Conservation (phyloP, 2,113 vertebrate species). For the Petaurus breviceps region DNA sequence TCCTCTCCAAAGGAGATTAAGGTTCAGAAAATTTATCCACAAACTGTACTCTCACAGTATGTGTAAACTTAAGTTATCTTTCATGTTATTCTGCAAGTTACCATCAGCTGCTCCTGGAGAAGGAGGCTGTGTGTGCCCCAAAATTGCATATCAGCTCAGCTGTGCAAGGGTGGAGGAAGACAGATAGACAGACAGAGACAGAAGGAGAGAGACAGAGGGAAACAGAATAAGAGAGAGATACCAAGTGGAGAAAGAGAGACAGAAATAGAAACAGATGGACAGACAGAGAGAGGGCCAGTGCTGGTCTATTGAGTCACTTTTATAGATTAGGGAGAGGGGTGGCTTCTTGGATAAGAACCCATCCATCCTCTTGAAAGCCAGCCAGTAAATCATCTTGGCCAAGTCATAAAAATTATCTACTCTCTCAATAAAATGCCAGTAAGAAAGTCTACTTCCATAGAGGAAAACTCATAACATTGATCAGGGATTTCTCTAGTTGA, state of each 20-base stretch:
- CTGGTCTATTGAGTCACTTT: not conserved
- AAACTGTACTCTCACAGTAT: not conserved
- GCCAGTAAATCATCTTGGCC: not conserved
- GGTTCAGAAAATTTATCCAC: not conserved
- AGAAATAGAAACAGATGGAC: not conserved
- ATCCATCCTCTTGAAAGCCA: not conserved
- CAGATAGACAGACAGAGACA: not conserved
- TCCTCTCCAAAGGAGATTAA: not conserved
- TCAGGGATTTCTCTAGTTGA: too few relatives aligned
- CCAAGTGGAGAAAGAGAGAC: not conserved
- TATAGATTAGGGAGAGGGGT: not conserved
- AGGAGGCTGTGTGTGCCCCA: not conserved
- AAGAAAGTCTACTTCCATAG: not conserved
- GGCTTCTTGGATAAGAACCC: not conserved
- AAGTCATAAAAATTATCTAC: not conserved
- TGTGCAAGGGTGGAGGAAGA: not conserved
- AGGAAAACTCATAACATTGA: not conserved
- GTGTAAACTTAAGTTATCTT: not conserved
- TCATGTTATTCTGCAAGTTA: not conserved
- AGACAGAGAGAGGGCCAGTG: not conserved
- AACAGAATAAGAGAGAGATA: not conserved
- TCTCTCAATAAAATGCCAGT: not conserved
- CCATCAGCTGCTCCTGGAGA: not conserved
- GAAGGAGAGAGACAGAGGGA: not conserved
- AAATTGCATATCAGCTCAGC: not conserved